A percentile compares a stretch with the other conserved stretches of the same genome.
Conservation (phyloP, 1,140 invertebrate genomes). For the Lysiphlebus fabarum region DNA sequence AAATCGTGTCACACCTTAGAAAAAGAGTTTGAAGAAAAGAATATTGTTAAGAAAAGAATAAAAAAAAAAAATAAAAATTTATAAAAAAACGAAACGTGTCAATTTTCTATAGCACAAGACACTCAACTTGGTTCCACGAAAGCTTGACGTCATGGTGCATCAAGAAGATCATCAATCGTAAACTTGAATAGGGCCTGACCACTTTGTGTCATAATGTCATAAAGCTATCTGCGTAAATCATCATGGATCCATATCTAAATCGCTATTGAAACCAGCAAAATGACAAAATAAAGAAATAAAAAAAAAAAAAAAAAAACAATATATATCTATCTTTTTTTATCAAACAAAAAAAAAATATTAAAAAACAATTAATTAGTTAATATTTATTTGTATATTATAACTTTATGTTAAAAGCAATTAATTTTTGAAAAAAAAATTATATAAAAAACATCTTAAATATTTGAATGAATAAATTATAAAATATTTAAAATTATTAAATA, state of each 20-base stretch:
- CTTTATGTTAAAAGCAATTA: conserved; percentile 49
- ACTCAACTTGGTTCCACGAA: conserved; percentile 12
- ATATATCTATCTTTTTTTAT: not conserved
- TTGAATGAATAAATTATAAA: too few species aligned
- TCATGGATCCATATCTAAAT: not conserved
- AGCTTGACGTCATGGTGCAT: conserved; percentile 11
- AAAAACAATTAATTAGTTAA: not conserved
- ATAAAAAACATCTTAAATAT: conserved; percentile 36
- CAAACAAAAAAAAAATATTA: conserved; percentile 2
- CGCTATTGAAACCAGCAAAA: not conserved
- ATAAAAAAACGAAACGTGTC: conserved; percentile 2
- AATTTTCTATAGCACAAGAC: not conserved
- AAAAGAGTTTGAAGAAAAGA: not conserved
- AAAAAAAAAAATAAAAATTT: conserved; percentile 2
- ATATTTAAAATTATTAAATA: too few species aligned
- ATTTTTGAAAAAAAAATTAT: conserved; percentile 29
- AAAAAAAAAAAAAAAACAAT: too few species aligned
- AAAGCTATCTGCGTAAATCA: not conserved
- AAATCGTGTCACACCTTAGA: conserved; percentile 12
- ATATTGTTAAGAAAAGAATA: not conserved
- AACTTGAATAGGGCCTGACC: not conserved
- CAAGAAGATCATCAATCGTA: conserved; percentile 14
- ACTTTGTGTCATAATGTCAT: not conserved
- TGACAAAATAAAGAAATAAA: not conserved
- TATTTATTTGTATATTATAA: not conserved